These are phyloP conservation scores for Actinernus sp. DNA, from an alignment of 92 coral and sea anemone genomes.

Conservation along the genomic window DNA sequence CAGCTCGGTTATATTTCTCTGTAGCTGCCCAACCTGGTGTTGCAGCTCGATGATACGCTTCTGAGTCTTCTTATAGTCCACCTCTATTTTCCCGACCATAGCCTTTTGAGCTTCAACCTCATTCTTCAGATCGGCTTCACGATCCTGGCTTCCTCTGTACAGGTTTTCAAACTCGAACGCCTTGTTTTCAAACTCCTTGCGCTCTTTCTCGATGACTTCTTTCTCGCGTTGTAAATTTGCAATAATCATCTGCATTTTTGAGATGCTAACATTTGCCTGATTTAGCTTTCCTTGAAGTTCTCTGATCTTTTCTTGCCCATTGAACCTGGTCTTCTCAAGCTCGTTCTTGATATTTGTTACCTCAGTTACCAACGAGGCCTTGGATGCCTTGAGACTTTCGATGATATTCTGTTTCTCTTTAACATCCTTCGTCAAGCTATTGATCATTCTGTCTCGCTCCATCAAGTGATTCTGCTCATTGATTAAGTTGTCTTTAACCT, in stretches of 20 bases:
- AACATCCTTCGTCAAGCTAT: conserved; percentile 74
- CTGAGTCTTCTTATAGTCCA: conserved; percentile 81
- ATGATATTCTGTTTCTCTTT: conserved; percentile 77
- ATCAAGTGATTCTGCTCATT: conserved; percentile 73
- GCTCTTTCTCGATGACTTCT: conserved; percentile 74
- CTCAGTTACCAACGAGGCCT: conserved; percentile 70
- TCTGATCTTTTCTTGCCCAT: conserved; percentile 83
- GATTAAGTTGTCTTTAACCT: conserved; percentile 79
- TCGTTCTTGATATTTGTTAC: conserved; percentile 78
- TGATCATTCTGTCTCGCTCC: conserved; percentile 82
- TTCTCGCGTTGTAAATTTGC: conserved; percentile 70
- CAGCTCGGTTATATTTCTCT: conserved; percentile 74
- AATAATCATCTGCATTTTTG: conserved; percentile 74
- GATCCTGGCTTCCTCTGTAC: conserved; percentile 81
- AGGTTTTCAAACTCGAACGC: conserved; percentile 79
- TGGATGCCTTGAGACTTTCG: conserved; percentile 78
- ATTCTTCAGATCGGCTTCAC: conserved; percentile 83
- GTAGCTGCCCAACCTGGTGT: conserved; percentile 64
- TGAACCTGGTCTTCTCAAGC: conserved; percentile 78
- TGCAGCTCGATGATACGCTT: conserved; percentile 83
- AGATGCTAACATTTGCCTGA: conserved; percentile 65
- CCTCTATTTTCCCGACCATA: conserved; percentile 64
- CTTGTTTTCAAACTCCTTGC: conserved; percentile 69
- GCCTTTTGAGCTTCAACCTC: conserved; percentile 83
- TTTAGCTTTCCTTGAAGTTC: conserved; percentile 86